Percentiles rank a stretch among this genome's conserved stretches.
These are phyloP conservation scores for Rhinichthys klamathensis DNA, from an alignment of 2,113 vertebrate species.

Conservation along the genomic window DNA sequence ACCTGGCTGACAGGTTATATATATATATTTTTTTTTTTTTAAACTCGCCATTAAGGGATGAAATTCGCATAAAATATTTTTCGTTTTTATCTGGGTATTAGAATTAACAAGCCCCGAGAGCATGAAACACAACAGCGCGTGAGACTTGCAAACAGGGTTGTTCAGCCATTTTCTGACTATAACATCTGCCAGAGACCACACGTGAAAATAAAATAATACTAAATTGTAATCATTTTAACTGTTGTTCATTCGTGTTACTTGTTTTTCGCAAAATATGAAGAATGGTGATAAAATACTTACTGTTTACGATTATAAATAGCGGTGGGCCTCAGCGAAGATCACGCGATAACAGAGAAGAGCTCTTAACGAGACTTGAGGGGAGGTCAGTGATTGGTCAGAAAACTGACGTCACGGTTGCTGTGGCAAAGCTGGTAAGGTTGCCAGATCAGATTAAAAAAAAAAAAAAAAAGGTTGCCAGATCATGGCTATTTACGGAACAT, in stretches of 20 bases:
- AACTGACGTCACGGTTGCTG: slow-evolving; percentile 73
- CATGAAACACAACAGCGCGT: slow-evolving; percentile 52
- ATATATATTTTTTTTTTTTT: too few relatives aligned
- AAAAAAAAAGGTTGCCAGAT: slow-evolving; percentile 42
- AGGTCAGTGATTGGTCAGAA: slow-evolving; percentile 63
- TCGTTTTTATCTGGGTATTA: background rate
- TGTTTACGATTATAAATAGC: slow-evolving; percentile 47
- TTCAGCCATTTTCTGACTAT: slow-evolving; percentile 8
- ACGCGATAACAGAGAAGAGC: slow-evolving; percentile 65
- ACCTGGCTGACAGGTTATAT: background rate
- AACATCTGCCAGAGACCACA: background rate
- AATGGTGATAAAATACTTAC: slow-evolving; percentile 49
- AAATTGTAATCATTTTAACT: background rate
- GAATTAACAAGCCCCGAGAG: slow-evolving; percentile 35
- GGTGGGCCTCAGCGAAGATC: slow-evolving; percentile 54
- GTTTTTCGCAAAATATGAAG: background rate
- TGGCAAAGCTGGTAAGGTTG: slow-evolving; percentile 65
- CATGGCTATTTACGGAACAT: background rate
- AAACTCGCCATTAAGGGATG: background rate
- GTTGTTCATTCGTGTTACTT: background rate
- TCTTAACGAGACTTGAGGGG: slow-evolving; percentile 44
- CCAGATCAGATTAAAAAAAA: background rate
- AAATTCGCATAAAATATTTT: background rate
- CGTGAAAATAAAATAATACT: background rate
- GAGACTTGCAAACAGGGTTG: slow-evolving; percentile 7